A percentile compares a stretch with the other conserved stretches of the same genome.
Evolutionary conservation across 2,888 invertebrate genomes (phyloP).

Genomic region (Leptopilina drosophilae): DNA sequence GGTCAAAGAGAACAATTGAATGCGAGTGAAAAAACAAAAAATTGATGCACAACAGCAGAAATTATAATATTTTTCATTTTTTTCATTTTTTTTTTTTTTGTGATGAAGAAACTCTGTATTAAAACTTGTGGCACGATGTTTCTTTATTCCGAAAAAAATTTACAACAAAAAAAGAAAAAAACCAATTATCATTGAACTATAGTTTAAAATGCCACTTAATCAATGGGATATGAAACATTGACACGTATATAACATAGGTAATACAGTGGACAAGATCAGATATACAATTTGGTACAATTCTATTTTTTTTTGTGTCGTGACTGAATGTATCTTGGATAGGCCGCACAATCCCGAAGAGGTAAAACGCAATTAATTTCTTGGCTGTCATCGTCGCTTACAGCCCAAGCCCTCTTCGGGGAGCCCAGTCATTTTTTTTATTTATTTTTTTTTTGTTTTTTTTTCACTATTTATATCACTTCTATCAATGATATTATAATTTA

Average conservation of each 20-base stretch:
- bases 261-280: slow-evolving; percentile 74
- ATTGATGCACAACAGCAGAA: slow-evolving; percentile 48
- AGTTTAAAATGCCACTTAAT: slow-evolving; percentile 76
- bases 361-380: slow-evolving; percentile 65
- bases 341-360: slow-evolving; percentile 73
- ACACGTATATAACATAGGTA: slow-evolving; percentile 76
- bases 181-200: slow-evolving; percentile 65
- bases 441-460: slow-evolving; percentile 58
- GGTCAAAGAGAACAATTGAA: slow-evolving; percentile 45
- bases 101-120: slow-evolving; percentile 63
- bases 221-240: slow-evolving; percentile 75
- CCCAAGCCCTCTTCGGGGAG: slow-evolving; percentile 71
- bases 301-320: slow-evolving; percentile 60
- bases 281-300: slow-evolving; percentile 66
- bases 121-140: slow-evolving; percentile 74
- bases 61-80: background rate
- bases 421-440: slow-evolving; percentile 64
- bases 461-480: slow-evolving; percentile 75
- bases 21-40: slow-evolving; percentile 22
- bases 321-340: slow-evolving; percentile 70
- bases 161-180: slow-evolving; percentile 72
- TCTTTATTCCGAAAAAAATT: slow-evolving; percentile 75
- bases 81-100: no score
- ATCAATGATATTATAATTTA: slow-evolving; percentile 76
- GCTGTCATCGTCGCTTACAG: slow-evolving; percentile 52